Base-by-base conservation (phyloP, 2,888 invertebrate species). In the Cristatella mucedo region DNA sequence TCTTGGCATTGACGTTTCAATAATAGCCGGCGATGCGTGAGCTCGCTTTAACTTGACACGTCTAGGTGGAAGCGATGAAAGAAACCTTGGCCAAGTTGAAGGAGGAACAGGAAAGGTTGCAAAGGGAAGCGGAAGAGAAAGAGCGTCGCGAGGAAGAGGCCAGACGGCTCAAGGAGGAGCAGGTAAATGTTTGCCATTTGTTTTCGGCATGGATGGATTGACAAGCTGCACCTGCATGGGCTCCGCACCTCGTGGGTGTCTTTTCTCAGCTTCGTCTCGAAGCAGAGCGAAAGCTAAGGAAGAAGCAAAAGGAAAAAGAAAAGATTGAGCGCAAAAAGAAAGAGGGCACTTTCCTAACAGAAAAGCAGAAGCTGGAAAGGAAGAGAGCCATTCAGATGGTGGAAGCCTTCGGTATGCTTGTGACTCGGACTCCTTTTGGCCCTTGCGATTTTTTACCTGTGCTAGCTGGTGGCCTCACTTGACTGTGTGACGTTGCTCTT, bases 261-360 rank as follows among this genome's bases (percentile, higher is more conserved):
- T n/a, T 46, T 31, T 46, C 53, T 32, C 68, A 76, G 59, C 70
- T 75, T 52, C 67, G 79, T 43, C 66, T 82, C 47, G 91, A 91
- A 61, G 79, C 83, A 54, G 91, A 93, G 61, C 73, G 74, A 46
- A 87, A 82, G 58, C 84, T 83, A 49, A 77, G 75, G 57, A 85
- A 80, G 62, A 93, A 86, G 61, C 79, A 80, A 55, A 84, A 84
- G 58, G 85, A 89, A 67, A 86, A 85, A 57, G 89, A 89, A 59
- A 74, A 82, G 37, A 86, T 84, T 65, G 86, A 86, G 55, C 74
- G 85, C 57, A 71, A 87, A 51, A 93, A 93, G 66, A 84, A 83
- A n/a, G 93, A 93, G 68, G 95, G 95, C 2, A 93, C 87, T 67
- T 71, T 87, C 22, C 68, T 93, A 43, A 89, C 89, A 2, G 78